A percentile compares a stretch with the other conserved stretches of the same genome.
Conservation (phyloP, 2,113 vertebrate genomes). For the Myrmophylax atrothorax region DNA sequence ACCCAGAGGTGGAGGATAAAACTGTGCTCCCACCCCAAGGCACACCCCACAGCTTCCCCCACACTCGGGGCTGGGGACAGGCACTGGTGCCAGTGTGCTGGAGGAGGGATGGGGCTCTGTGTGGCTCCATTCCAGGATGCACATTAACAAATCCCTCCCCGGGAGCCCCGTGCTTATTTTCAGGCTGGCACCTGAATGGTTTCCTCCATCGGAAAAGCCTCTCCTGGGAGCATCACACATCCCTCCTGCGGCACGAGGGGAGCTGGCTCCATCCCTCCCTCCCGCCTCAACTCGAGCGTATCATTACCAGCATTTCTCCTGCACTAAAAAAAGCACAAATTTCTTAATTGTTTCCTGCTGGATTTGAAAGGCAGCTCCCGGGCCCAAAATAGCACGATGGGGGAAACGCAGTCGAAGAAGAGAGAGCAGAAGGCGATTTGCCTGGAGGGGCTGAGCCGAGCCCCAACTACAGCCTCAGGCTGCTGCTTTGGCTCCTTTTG, state of each 20-base stretch:
- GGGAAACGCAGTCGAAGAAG: not conserved
- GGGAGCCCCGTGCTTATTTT: not conserved
- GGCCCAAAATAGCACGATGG: not conserved
- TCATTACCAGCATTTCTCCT: slow-evolving; percentile 2
- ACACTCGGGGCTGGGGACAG: not conserved
- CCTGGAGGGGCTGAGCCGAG: not conserved
- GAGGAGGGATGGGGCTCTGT: not conserved
- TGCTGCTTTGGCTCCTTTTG: not conserved
- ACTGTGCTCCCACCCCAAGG: fast-evolving
- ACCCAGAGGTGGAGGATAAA: not conserved
- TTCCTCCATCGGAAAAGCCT: not conserved
- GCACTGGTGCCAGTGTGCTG: fast-evolving
- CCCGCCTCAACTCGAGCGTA: not conserved
- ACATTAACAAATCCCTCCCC: not conserved
- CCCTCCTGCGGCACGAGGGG: not conserved
- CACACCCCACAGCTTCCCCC: not conserved
- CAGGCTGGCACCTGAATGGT: not conserved
- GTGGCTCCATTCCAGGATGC: not conserved
- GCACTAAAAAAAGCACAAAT: slow-evolving; percentile 55
- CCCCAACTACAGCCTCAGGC: not conserved
- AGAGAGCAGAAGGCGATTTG: not conserved
- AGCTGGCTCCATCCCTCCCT: not conserved
- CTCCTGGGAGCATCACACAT: not conserved
- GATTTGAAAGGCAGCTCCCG: slow-evolving; percentile 44
- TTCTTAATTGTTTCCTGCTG: slow-evolving; percentile 67